phyloP scores from a whole-genome alignment of 1,140 invertebrate species.

The Trachymyrmex cornetzi region DNA sequence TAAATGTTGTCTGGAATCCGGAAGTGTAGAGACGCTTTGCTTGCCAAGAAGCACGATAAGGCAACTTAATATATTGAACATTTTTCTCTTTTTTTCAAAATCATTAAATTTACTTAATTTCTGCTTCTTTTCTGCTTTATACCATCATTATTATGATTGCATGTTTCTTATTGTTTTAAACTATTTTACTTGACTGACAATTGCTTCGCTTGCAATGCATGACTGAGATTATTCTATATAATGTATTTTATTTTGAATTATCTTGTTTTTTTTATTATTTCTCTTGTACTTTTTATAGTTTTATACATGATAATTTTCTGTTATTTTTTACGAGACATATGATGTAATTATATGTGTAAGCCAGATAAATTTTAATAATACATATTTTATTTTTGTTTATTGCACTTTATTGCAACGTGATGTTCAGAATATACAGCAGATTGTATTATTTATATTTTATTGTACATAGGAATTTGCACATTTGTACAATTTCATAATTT shows the following conservation, averaged over 20 bases:
- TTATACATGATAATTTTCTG: neutral
- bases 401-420: slow-evolving; percentile 13
- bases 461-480: neutral
- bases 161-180: slow-evolving; percentile 72
- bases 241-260: neutral
- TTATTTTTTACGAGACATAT: slow-evolving; percentile 33
- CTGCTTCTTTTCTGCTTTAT: slow-evolving; percentile 76
- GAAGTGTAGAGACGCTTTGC: slow-evolving; percentile 64
- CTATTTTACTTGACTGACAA: slow-evolving; percentile 31
- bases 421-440: neutral
- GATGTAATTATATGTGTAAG: neutral
- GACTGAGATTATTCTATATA: neutral
- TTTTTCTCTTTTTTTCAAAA: slow-evolving; percentile 80
- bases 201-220: neutral
- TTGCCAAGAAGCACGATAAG: neutral
- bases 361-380: slow-evolving; percentile 23
- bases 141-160: slow-evolving; percentile 71
- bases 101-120: slow-evolving; percentile 69
- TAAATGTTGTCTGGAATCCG: slow-evolving; percentile 9
- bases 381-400: slow-evolving; percentile 18
- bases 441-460: neutral
- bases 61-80: slow-evolving; percentile 59
- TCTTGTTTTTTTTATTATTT: neutral
- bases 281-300: slow-evolving; percentile 5
- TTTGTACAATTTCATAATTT: neutral